Conservation (phyloP, 2,113 vertebrate species). For the Corvus hawaiiensis region DNA sequence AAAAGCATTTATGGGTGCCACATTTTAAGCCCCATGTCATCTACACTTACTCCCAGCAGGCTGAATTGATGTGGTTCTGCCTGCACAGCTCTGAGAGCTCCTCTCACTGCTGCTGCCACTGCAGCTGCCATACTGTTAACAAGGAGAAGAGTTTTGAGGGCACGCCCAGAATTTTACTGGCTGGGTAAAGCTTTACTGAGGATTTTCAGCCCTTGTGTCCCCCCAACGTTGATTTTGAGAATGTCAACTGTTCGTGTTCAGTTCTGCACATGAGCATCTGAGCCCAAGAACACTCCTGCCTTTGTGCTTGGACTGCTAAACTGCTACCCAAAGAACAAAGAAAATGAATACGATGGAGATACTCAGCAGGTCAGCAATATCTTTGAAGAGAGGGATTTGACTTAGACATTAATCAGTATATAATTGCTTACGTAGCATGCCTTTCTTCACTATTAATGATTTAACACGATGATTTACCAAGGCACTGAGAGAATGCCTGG, state of each 20-base stretch:
- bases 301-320: background rate
- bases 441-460: slow-evolving; percentile 51
- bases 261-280: background rate
- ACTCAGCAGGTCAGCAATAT: slow-evolving; percentile 41
- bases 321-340: slow-evolving; percentile 30
- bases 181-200: background rate
- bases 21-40: background rate
- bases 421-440: slow-evolving; percentile 59
- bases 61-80: background rate
- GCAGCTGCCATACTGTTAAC: background rate
- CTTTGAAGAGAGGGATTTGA: slow-evolving; percentile 13
- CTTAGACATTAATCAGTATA: slow-evolving; percentile 49
- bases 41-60: background rate
- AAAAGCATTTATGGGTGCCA: background rate
- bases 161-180: background rate
- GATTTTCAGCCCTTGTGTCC: background rate
- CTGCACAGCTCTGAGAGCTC: background rate
- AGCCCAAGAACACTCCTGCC: background rate
- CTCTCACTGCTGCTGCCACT: background rate
- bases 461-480: slow-evolving; percentile 53
- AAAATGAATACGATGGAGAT: background rate
- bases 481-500: slow-evolving; percentile 9
- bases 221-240: background rate
- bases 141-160: background rate
- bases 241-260: background rate